Conservation (phyloP, 1,140 invertebrate genomes). For the Schlechtendalia chinensis region DNA sequence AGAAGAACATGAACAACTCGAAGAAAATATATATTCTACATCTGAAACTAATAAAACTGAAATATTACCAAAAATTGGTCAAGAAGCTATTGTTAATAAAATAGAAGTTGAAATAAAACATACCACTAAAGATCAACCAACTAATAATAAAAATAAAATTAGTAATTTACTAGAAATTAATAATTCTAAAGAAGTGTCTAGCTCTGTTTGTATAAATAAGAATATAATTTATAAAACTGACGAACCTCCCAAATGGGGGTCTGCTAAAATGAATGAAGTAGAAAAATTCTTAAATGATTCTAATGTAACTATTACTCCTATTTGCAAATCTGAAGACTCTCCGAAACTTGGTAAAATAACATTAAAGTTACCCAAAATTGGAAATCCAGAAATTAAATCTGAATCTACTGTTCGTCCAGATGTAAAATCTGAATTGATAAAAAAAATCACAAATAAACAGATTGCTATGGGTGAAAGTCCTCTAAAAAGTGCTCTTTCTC, state of each 20-base stretch:
- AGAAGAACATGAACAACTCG: not conserved
- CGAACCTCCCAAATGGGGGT: slow-evolving; percentile 36
- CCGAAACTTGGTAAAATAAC: slow-evolving; percentile 51
- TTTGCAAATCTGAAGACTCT: slow-evolving; percentile 42
- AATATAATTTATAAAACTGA: not conserved
- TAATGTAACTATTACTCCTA: slow-evolving; percentile 44
- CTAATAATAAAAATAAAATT: slow-evolving; percentile 22
- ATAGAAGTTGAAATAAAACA: slow-evolving; percentile 27
- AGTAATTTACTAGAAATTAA: not conserved
- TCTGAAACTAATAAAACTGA: slow-evolving; percentile 8
- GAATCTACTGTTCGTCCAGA: slow-evolving; percentile 42
- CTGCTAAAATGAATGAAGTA: slow-evolving; percentile 48
- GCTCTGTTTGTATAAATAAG: not conserved
- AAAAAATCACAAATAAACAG: slow-evolving; percentile 48
- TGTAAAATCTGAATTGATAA: slow-evolving; percentile 40
- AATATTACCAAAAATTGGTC: not conserved
- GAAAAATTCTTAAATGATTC: slow-evolving; percentile 49
- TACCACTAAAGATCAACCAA: not conserved
- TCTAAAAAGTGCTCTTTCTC: slow-evolving; percentile 37
- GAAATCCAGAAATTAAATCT: slow-evolving; percentile 50
- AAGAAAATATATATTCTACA: not conserved
- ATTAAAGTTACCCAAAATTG: slow-evolving; percentile 50
- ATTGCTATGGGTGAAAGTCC: slow-evolving; percentile 36
- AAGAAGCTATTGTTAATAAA: slow-evolving; percentile 40
- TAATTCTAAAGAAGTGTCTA: slow-evolving; percentile 7